Evolutionary conservation across 2,797 vertebrate genomes (phyloP), one percentile per base, ranked within the genome.

Genomic region (Gymnoscopelus microlampas): DNA sequence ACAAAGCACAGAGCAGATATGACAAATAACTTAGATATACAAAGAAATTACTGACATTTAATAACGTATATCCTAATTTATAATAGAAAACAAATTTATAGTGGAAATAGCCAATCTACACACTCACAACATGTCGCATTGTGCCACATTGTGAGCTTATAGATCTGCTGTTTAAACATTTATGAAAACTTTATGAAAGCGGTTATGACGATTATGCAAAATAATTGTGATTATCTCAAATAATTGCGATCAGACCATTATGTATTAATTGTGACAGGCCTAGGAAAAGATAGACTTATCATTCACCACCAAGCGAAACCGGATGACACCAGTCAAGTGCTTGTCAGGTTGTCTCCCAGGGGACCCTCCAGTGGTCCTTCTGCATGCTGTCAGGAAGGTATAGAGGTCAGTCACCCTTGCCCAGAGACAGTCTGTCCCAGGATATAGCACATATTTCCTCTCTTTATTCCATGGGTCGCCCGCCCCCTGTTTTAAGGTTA

Each of bases 361-460:
- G 39, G 73, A 74, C 55, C 51, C 63, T 55, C 39, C 51, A 60
- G 77, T 67, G 75, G 74, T 66, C 8, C 14, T 44, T 50, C 63
- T 63, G 71, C 63, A 77, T 2, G 23, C 49, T 69, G 67, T 77
- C 79, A 73, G 75, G 56, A 68, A 57, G 73, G 68, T 63, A 14
- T 15, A 29, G 32, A 53, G 80, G 82, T 88, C 74, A 79, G n/a
- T 12, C 60, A 26, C 70, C 35, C 39, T 29, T 54, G 19, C 19
- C 58, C 61, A 77, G 10, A 80, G 44, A 78, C 67, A 77, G 70
- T 78, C 74, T 77, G 70, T 77, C 77, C 48, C 24, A 75, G 68
- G 73, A 82, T 75, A 60, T 32, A n/a, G n/a, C 39, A 51, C 14
- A 79, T 65, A 75, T 83, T 84, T 88, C 77, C 66, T 73, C 64